Percentiles rank a stretch among this genome's conserved stretches.
Evolutionary conservation across 2,888 invertebrate genomes (phyloP).

Genomic region (Branchipolynoe longqiensis): DNA sequence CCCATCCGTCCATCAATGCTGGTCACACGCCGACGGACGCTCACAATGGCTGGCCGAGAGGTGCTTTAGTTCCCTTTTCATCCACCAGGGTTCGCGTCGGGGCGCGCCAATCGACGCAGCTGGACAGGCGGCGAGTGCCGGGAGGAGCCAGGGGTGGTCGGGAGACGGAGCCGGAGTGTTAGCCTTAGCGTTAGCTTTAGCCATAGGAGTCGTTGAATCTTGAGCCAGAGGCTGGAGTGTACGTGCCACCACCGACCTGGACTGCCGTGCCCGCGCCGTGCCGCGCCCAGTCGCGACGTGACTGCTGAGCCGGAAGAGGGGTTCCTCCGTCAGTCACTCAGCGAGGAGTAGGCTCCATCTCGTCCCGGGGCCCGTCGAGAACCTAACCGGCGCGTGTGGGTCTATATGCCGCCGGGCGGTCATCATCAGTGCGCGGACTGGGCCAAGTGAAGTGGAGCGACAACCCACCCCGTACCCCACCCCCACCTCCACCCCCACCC

Average conservation of each 20-base stretch:
- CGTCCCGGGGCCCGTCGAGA: too few species aligned
- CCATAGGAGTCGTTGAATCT: too few species aligned
- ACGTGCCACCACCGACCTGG: too few species aligned
- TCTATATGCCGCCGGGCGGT: background rate
- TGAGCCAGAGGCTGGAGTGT: slow-evolving; percentile 8
- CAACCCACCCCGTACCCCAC: background rate
- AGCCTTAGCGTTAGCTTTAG: too few species aligned
- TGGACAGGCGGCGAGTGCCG: slow-evolving; percentile 1
- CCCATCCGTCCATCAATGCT: background rate
- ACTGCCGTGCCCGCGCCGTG: too few species aligned
- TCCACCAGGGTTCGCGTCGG: slow-evolving; percentile 20
- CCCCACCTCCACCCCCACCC: background rate
- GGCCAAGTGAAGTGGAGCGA: background rate
- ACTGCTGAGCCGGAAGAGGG: too few species aligned
- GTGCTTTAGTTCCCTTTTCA: background rate
- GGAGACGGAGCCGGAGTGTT: too few species aligned
- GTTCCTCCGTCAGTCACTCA: too few species aligned
- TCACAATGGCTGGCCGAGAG: slow-evolving; percentile 7
- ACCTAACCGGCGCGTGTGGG: background rate
- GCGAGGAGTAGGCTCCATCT: too few species aligned
- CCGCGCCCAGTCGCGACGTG: too few species aligned
- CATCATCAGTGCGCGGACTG: background rate
- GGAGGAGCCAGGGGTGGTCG: background rate
- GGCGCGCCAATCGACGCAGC: background rate
- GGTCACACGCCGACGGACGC: slow-evolving; percentile 25